These are phyloP conservation scores for Hyppa rectilinea DNA, from an alignment of 2,888 invertebrate genomes.

Conservation along the genomic window DNA sequence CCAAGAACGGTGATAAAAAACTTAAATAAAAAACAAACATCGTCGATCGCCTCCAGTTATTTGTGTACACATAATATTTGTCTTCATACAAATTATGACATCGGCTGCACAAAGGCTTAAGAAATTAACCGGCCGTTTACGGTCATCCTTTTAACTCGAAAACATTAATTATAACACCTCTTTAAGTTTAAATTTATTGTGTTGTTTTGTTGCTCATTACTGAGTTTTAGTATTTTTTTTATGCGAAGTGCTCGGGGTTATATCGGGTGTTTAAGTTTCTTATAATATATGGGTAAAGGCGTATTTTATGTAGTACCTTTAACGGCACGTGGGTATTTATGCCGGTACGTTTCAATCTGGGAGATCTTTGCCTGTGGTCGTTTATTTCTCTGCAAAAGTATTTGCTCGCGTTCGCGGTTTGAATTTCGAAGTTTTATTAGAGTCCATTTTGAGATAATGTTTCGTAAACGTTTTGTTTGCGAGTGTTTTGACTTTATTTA, in stretches of 20 bases:
- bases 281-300: slow-evolving; percentile 86
- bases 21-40: slow-evolving; percentile 57
- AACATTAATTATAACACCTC: slow-evolving; percentile 90
- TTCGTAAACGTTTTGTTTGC: slow-evolving; percentile 26
- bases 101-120: slow-evolving; percentile 81
- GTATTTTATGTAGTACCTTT: slow-evolving; percentile 77
- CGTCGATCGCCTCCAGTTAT: slow-evolving; percentile 64
- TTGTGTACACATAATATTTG: slow-evolving; percentile 75
- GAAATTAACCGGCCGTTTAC: slow-evolving; percentile 83
- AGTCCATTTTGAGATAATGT: slow-evolving; percentile 50
- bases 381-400: slow-evolving; percentile 75
- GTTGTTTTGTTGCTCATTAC: slow-evolving; percentile 87
- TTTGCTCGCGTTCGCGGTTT: slow-evolving; percentile 71
- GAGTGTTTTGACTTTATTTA: neutral
- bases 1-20: slow-evolving; percentile 17
- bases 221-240: slow-evolving; percentile 70
- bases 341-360: slow-evolving; percentile 86
- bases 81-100: slow-evolving; percentile 87
- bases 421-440: slow-evolving; percentile 64
- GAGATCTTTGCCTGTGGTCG: slow-evolving; percentile 79
- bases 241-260: slow-evolving; percentile 56
- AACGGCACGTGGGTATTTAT: slow-evolving; percentile 87
- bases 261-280: slow-evolving; percentile 65
- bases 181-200: slow-evolving; percentile 88
- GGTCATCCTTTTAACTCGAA: slow-evolving; percentile 83